Evolutionary conservation across 2,797 vertebrate genomes (phyloP).

Genomic region (Semaprochilodus insignis): DNA sequence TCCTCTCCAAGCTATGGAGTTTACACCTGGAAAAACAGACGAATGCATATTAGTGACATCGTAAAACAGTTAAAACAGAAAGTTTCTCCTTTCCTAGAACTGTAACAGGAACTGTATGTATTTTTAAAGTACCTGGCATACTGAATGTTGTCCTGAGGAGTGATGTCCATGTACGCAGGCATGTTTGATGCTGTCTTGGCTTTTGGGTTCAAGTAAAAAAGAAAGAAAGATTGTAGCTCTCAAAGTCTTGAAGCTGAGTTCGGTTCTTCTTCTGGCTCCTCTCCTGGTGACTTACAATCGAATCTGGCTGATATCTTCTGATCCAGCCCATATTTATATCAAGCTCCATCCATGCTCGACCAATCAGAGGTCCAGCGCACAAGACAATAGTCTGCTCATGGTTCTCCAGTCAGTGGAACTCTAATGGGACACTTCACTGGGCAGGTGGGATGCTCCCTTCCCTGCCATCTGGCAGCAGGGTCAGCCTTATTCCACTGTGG

Average conservation of each 20-base stretch:
- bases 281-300: constrained; percentile 20
- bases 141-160: constrained; percentile 70
- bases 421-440: constrained; percentile 69
- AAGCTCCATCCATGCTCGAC: constrained; percentile 47
- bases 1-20: constrained; percentile 76
- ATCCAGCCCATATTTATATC: constrained; percentile 69
- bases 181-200: constrained; percentile 55
- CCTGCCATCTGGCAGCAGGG: constrained; percentile 64
- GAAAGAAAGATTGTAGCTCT: background rate
- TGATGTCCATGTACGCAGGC: constrained; percentile 72
- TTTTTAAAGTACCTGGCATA: constrained; percentile 45
- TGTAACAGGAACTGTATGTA: background rate
- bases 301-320: constrained; percentile 41
- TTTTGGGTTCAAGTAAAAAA: constrained; percentile 3
- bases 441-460: constrained; percentile 75
- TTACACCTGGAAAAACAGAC: constrained; percentile 71
- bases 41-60: constrained; percentile 5
- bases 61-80: background rate
- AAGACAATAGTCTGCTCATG: constrained; percentile 66
- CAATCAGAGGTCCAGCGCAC: constrained; percentile 68
- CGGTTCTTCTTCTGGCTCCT: background rate
- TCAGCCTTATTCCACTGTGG: constrained; percentile 62
- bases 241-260: background rate
- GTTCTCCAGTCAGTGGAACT: constrained; percentile 49
- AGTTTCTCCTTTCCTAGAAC: background rate